These are phyloP conservation scores for Epizoanthus rinbou DNA, from an alignment of 92 coral and sea anemone species.

Conservation along the genomic window DNA sequence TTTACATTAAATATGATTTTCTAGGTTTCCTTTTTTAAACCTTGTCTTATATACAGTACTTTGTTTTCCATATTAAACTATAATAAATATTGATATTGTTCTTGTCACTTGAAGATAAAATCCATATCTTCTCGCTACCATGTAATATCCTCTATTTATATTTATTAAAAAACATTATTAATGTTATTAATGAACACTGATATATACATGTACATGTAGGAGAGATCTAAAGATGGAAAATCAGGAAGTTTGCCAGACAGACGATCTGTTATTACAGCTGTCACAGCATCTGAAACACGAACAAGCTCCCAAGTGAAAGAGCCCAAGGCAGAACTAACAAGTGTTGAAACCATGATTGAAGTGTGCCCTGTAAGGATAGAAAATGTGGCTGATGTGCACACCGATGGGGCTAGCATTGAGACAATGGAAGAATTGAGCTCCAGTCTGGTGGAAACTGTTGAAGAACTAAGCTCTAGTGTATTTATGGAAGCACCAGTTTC, in stretches of 20 bases:
- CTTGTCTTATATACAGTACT: too few relatives aligned
- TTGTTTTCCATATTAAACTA: too few relatives aligned
- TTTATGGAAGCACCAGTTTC: slow-evolving; percentile 64
- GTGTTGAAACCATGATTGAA: slow-evolving; percentile 68
- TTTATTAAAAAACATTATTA: too few relatives aligned
- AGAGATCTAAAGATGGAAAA: slow-evolving; percentile 69
- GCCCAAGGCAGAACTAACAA: slow-evolving; percentile 43
- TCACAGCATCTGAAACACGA: slow-evolving; percentile 47
- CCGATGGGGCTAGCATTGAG: slow-evolving; percentile 74
- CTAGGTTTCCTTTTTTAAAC: too few relatives aligned
- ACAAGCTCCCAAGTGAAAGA: slow-evolving; percentile 55
- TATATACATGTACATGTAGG: slow-evolving; percentile 62
- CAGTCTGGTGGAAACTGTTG: slow-evolving; percentile 82
- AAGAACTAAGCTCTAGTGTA: slow-evolving; percentile 80
- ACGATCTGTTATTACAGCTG: slow-evolving; percentile 58
- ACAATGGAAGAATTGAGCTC: slow-evolving; percentile 80
- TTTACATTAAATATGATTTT: too few relatives aligned
- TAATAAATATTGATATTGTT: too few relatives aligned
- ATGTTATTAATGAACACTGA: too few relatives aligned
- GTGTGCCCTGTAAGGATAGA: slow-evolving; percentile 61
- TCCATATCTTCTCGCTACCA: too few relatives aligned
- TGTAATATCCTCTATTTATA: too few relatives aligned
- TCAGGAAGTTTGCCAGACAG: slow-evolving; percentile 54
- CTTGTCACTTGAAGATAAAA: too few relatives aligned
- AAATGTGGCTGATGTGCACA: slow-evolving; percentile 37